These are phyloP conservation scores for Anagrus nilaparvatae DNA, from an alignment of 1,140 invertebrate genomes.

Conservation along the genomic window DNA sequence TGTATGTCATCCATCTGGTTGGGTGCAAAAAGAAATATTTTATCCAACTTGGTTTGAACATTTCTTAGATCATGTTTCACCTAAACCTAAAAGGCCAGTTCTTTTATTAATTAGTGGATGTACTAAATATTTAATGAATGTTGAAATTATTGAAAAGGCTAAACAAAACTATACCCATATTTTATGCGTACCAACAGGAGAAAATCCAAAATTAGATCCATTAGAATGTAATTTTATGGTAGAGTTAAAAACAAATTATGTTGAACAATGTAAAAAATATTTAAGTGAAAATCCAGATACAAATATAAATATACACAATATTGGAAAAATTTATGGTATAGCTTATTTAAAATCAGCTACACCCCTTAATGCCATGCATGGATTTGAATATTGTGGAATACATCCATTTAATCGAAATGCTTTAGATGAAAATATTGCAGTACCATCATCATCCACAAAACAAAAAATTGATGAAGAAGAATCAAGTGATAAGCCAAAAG, in stretches of 20 bases:
- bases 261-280: not conserved
- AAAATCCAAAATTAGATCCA: not conserved
- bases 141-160: not conserved
- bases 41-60: not conserved
- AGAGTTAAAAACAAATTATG: not conserved
- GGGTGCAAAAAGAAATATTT: constrained; percentile 1
- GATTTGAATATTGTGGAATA: not conserved
- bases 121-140: not conserved
- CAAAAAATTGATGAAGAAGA: too few species aligned
- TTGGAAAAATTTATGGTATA: not conserved
- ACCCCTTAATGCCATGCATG: not conserved
- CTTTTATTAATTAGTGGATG: not conserved
- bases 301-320: not conserved
- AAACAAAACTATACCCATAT: not conserved
- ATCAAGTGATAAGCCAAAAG: too few species aligned
- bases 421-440: too few species aligned
- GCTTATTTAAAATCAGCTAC: not conserved
- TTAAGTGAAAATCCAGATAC: not conserved
- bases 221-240: not conserved
- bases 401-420: not conserved
- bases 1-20: not conserved
- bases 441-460: too few species aligned
- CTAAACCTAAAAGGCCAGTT: not conserved
- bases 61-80: not conserved
- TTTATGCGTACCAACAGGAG: not conserved